A percentile compares a stretch with the other conserved stretches of the same genome.
phyloP scores from a whole-genome alignment of 2,888 invertebrate genomes.

The Ceramica pisi region DNA sequence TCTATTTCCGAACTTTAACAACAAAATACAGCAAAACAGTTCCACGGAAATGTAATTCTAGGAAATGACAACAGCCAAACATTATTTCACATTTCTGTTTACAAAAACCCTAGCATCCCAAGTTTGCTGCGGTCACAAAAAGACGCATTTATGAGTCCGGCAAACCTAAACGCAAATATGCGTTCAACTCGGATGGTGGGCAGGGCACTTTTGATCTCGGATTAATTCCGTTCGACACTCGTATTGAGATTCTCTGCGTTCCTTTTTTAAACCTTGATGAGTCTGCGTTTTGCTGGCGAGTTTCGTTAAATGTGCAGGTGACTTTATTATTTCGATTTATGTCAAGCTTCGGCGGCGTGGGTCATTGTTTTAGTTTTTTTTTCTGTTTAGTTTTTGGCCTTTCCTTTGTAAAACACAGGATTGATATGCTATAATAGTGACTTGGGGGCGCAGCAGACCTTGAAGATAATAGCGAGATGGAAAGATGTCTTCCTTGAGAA shows the following conservation, averaged over 20 bases:
- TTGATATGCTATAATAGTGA: neutral
- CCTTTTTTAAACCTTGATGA: slow-evolving; percentile 40
- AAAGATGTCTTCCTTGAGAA: neutral
- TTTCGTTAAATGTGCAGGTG: slow-evolving; percentile 4
- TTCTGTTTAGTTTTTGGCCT: neutral
- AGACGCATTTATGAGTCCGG: slow-evolving; percentile 62
- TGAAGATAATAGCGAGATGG: neutral
- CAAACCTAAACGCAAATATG: slow-evolving; percentile 70
- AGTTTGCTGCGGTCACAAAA: slow-evolving; percentile 56
- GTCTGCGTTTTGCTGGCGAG: slow-evolving; percentile 12
- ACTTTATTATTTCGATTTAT: slow-evolving; percentile 14
- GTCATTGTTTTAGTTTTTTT: neutral
- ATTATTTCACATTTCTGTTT: slow-evolving; percentile 50
- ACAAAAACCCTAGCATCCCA: slow-evolving; percentile 36
- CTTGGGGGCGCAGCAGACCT: neutral
- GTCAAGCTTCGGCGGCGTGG: neutral
- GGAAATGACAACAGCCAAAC: slow-evolving; percentile 4
- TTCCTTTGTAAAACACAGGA: neutral
- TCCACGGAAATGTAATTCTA: slow-evolving; percentile 11
- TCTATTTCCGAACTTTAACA: neutral
- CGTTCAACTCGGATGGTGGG: slow-evolving; percentile 51
- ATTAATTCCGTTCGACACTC: slow-evolving; percentile 70
- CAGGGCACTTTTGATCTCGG: slow-evolving; percentile 74
- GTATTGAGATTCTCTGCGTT: slow-evolving; percentile 32
- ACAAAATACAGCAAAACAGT: neutral